Conservation (phyloP, 2,888 invertebrate genomes). For the Blastobasis adustella region DNA sequence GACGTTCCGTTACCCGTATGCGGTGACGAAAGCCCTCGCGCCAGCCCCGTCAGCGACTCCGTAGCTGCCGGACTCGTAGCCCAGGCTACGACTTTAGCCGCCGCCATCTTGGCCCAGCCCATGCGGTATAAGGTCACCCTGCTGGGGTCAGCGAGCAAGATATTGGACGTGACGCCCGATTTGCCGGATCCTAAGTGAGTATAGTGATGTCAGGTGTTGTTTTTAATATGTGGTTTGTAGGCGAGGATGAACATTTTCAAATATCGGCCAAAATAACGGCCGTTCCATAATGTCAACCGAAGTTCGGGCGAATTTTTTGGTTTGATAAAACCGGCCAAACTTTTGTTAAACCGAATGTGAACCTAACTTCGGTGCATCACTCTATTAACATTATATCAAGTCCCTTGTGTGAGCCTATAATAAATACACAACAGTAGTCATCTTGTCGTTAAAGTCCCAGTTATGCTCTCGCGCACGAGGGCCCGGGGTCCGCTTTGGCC, state of each 20-base stretch:
- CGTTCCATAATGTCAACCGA: neutral
- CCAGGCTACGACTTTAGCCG: conserved; percentile 78
- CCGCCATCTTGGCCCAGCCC: conserved; percentile 88
- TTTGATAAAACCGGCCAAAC: too few species aligned
- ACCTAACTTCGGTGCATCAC: too few species aligned
- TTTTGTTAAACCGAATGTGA: too few species aligned
- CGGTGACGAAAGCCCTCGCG: conserved; percentile 42
- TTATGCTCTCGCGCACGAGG: too few species aligned
- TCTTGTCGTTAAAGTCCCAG: too few species aligned
- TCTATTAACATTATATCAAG: too few species aligned
- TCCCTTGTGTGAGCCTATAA: too few species aligned
- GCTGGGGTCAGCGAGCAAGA: conserved; percentile 87
- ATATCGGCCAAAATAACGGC: too few species aligned
- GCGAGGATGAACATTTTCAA: too few species aligned
- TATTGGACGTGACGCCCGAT: conserved; percentile 81
- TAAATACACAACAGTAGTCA: too few species aligned
- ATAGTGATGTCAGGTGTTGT: conserved; percentile 1
- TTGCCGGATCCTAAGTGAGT: conserved; percentile 62
- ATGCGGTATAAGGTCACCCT: conserved; percentile 88
- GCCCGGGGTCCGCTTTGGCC: too few species aligned
- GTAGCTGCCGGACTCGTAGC: conserved; percentile 93
- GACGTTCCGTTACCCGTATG: conserved; percentile 50
- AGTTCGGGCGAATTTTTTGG: too few species aligned
- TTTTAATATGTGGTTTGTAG: neutral
- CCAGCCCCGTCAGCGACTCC: conserved; percentile 77